Evolutionary conservation across 2,797 vertebrate species (phyloP).

Genomic region (Percopsis omiscomaycus): DNA sequence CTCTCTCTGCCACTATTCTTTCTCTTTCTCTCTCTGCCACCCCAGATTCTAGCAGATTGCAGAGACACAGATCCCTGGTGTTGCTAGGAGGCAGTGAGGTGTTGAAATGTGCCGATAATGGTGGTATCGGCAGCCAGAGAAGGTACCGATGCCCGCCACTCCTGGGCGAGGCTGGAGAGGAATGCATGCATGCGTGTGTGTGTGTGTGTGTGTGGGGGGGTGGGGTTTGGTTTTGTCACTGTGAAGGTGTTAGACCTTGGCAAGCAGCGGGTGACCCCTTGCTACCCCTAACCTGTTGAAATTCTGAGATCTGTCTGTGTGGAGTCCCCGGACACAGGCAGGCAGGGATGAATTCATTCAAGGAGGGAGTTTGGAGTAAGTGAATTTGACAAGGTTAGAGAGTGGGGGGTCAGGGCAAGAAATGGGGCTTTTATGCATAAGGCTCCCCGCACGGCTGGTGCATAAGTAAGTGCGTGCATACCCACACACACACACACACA

Average conservation of each 20-base stretch:
- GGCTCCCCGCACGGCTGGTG: conserved; percentile 43
- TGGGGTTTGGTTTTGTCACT: conserved; percentile 16
- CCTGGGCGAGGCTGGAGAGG: conserved; percentile 45
- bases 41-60: conserved; percentile 38
- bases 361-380: conserved; percentile 63
- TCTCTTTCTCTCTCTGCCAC: conserved; percentile 35
- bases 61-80: conserved; percentile 1
- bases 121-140: conserved; percentile 7
- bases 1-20: conserved; percentile 47
- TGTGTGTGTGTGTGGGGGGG: background rate
- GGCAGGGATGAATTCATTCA: conserved; percentile 52
- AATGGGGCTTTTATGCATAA: conserved; percentile 28
- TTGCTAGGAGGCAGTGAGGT: conserved; percentile 8
- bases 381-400: conserved; percentile 68
- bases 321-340: conserved; percentile 36
- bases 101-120: conserved; percentile 22
- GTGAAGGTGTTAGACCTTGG: too few species aligned
- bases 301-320: conserved; percentile 43
- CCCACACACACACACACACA: conserved; percentile 40
- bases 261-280: conserved; percentile 50
- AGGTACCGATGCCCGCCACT: conserved; percentile 35
- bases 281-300: conserved; percentile 67
- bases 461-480: conserved; percentile 55
- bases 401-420: conserved; percentile 41
- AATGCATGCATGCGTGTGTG: conserved; percentile 51